phyloP scores from a whole-genome alignment of 1,140 invertebrate species.

The Hyphantria cunea region DNA sequence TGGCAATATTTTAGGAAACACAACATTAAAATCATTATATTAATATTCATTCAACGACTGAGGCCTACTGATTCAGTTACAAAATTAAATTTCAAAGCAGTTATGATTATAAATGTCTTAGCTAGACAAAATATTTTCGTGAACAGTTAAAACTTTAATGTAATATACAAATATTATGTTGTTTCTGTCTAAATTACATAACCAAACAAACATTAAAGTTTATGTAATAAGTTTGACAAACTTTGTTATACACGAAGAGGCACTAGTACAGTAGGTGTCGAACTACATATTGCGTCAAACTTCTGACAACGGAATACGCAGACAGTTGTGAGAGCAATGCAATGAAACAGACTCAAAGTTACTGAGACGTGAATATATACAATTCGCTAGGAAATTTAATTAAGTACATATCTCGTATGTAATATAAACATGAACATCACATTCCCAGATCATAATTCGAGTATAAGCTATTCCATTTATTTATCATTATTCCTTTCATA shows the following conservation, averaged over 20 bases:
- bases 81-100: no score
- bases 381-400: background rate
- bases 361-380: conserved; percentile 4
- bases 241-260: background rate
- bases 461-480: no score
- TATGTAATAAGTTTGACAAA: conserved; percentile 24
- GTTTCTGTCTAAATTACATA: conserved; percentile 22
- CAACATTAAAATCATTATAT: no score
- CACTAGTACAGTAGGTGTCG: background rate
- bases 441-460: no score
- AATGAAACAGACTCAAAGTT: background rate
- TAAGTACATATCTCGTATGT: no score
- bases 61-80: no score
- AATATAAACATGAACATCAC: no score
- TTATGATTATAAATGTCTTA: no score
- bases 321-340: background rate
- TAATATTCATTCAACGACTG: no score
- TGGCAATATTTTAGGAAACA: no score
- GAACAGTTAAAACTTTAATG: background rate
- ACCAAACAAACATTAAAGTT: conserved; percentile 24
- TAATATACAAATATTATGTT: conserved; percentile 9
- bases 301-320: background rate
- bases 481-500: no score
- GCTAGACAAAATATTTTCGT: no score
- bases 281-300: conserved; percentile 12